Evolutionary conservation across 2,797 vertebrate species (phyloP).

Genomic region (Thaleichthys pacificus): DNA sequence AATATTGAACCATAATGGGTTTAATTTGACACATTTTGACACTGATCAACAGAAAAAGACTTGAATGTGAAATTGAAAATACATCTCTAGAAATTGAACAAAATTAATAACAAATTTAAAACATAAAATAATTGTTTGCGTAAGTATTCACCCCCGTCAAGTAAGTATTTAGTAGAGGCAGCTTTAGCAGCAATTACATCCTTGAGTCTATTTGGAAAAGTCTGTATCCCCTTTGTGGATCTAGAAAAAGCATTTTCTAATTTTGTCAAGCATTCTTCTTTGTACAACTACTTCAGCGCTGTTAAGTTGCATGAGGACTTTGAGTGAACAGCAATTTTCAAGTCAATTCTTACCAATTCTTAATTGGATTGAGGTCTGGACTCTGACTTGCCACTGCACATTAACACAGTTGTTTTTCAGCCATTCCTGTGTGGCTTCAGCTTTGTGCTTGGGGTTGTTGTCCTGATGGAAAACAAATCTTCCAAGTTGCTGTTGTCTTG

Average conservation of each 20-base stretch:
- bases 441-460: background rate
- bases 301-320: background rate
- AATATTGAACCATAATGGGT: background rate
- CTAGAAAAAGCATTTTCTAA: background rate
- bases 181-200: background rate
- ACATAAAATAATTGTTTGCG: background rate
- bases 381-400: background rate
- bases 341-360: background rate
- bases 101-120: background rate
- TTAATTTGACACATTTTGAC: background rate
- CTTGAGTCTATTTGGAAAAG: background rate
- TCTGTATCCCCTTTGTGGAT: background rate
- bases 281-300: background rate
- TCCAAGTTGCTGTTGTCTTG: background rate
- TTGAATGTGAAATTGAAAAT: too few relatives aligned
- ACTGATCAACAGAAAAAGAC: background rate
- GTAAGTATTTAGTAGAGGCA: background rate
- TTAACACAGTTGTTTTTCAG: background rate
- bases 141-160: background rate
- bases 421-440: background rate
- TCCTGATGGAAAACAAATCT: background rate
- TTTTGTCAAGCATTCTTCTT: background rate
- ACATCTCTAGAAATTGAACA: background rate
- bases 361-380: background rate
- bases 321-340: background rate